phyloP scores from a whole-genome alignment of 2,113 vertebrate genomes.

The Baryphthengus martii region DNA sequence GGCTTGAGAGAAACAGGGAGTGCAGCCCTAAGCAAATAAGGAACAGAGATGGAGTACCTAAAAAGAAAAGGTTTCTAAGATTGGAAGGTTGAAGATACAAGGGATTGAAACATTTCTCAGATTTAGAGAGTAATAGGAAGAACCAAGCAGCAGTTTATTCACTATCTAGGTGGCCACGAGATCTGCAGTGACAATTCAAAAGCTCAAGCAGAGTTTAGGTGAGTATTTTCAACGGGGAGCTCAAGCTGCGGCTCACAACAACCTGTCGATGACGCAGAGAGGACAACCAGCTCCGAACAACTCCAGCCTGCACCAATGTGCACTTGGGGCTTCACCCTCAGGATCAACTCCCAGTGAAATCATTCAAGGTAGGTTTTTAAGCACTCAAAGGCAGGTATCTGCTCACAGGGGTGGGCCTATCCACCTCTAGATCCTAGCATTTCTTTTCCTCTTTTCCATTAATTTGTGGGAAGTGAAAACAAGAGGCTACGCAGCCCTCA shows the following conservation, averaged over 20 bases:
- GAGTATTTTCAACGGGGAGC: not conserved
- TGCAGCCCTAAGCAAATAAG: not conserved
- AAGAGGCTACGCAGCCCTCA: not conserved
- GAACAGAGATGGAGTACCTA: not conserved
- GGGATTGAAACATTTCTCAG: not conserved
- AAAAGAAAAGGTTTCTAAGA: not conserved
- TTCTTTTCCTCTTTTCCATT: not conserved
- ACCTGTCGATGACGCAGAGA: not conserved
- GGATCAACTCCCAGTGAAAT: not conserved
- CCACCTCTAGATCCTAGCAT: not conserved
- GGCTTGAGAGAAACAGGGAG: not conserved
- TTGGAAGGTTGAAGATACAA: not conserved
- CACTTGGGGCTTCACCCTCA: not conserved
- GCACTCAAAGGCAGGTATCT: not conserved
- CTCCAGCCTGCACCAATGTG: not conserved
- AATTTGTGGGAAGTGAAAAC: not conserved
- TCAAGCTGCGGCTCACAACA: not conserved
- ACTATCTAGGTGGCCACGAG: not conserved
- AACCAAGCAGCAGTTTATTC: not conserved
- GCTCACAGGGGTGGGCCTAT: not conserved
- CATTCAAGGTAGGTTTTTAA: not conserved
- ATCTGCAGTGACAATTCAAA: not conserved
- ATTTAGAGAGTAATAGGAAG: not conserved
- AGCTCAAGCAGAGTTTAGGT: not conserved
- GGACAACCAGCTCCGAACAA: not conserved